These are phyloP conservation scores for Drepanosiphum platanoidis DNA, from an alignment of 2,888 invertebrate genomes.

Conservation along the genomic window DNA sequence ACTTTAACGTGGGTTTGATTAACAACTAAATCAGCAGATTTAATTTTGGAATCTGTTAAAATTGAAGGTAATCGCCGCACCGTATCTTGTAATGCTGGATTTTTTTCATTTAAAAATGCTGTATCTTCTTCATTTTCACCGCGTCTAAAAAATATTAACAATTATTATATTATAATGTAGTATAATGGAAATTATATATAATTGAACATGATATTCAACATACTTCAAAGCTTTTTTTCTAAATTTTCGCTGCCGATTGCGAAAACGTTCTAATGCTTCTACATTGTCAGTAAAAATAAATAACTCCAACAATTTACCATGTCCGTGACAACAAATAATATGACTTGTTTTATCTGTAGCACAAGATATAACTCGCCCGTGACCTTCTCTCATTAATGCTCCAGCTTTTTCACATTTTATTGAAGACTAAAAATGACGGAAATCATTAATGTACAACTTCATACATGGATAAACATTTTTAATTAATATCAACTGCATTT, in stretches of 20 bases:
- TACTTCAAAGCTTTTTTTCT: conserved; percentile 48
- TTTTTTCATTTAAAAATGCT: conserved; percentile 51
- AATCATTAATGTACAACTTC: background rate
- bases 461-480: background rate
- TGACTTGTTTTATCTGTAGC: conserved; percentile 77
- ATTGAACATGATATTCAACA: background rate
- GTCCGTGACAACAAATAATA: conserved; percentile 75
- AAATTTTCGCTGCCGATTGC: conserved; percentile 56
- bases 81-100: conserved; percentile 34
- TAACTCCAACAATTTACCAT: conserved; percentile 35
- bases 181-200: background rate
- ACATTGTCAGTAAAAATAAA: conserved; percentile 31
- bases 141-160: too few species aligned
- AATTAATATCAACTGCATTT: background rate
- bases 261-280: conserved; percentile 39
- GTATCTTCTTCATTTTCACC: conserved; percentile 21
- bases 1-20: conserved; percentile 69
- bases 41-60: conserved; percentile 49
- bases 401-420: conserved; percentile 83
- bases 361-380: conserved; percentile 82
- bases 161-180: background rate
- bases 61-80: conserved; percentile 46
- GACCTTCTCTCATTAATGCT: conserved; percentile 79
- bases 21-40: conserved; percentile 34
- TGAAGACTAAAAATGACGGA: conserved; percentile 70